A percentile compares a stretch with the other conserved stretches of the same genome.
Conservation (phyloP, 2,888 invertebrate species). For the Brassicogethes aeneus region DNA sequence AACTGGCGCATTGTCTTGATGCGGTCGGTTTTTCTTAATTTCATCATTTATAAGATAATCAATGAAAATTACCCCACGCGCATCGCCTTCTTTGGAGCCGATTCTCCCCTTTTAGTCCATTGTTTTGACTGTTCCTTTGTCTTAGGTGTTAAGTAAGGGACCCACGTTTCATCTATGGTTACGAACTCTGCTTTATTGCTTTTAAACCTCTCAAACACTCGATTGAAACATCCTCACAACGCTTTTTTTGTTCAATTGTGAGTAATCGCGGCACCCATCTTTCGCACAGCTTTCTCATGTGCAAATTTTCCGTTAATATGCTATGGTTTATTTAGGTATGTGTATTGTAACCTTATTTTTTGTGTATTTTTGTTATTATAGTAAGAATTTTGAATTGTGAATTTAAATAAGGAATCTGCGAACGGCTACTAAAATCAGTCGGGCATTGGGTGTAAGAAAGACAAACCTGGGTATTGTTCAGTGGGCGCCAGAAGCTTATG, state of each 20-base stretch:
- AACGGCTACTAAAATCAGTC: too few relatives aligned
- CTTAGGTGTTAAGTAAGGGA: slow-evolving; percentile 26
- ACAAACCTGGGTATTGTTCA: too few relatives aligned
- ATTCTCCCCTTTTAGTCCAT: slow-evolving; percentile 20
- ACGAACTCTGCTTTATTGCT: too few relatives aligned
- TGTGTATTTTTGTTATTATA: too few relatives aligned
- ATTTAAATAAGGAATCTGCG: too few relatives aligned
- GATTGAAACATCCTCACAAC: slow-evolving; percentile 13
- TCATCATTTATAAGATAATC: slow-evolving; percentile 1
- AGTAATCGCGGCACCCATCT: slow-evolving; percentile 21
- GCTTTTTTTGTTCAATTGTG: slow-evolving; percentile 15
- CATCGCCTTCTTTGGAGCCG: slow-evolving; percentile 22
- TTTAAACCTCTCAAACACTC: slow-evolving; percentile 18
- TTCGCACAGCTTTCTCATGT: slow-evolving; percentile 20
- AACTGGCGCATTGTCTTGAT: slow-evolving; percentile 4
- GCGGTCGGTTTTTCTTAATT: slow-evolving; percentile 11
- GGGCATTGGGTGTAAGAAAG: too few relatives aligned
- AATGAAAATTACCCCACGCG: slow-evolving; percentile 12
- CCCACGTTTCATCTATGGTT: too few relatives aligned
- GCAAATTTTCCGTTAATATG: slow-evolving; percentile 16
- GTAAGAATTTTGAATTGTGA: too few relatives aligned
- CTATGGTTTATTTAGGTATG: too few relatives aligned
- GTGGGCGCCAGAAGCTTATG: too few relatives aligned
- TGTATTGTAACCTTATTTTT: too few relatives aligned
- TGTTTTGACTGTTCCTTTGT: slow-evolving; percentile 20